Base-by-base conservation (phyloP, 2,113 vertebrate genomes). In the Trinectes maculatus region DNA sequence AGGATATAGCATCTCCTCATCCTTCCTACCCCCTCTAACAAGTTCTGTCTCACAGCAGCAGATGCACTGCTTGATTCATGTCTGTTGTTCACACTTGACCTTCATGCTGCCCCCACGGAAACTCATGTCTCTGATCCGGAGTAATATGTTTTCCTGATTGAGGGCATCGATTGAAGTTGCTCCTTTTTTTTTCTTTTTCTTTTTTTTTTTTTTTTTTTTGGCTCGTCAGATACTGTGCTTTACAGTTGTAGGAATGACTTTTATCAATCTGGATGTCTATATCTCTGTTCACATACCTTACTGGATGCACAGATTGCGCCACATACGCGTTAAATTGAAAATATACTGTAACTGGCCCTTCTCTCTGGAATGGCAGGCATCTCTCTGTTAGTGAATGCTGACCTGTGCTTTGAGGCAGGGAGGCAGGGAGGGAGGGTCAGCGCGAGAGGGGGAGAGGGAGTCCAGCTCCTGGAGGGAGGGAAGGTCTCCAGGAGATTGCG, bases 291-390 rank as follows among this genome's bases (percentile, higher is more conserved):
- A 49, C 7, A 19, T 56, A 11, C 53, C 42, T 51, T 39, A 43
- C 31, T 49, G 58, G 11, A 58, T 36, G 18, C 57, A 57, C 19
- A 37, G 21, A 8, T 11, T 44, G 29, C 36, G 33, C 48, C 31
- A 2, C 64, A 83, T 55, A 68, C 83, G 18, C 42, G 0, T 47
- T 72, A 68, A 68, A 84, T 81, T 80, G 63, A 79, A 94, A 93
- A 92, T 88, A 87, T 90, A 90, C 88, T 33, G 28, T 33, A 52
- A 12, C 90, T 80, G 80, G 79, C 89, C 89, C 83, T 85, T 47
- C 79, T 67, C 91, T 89, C 86, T 93, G 95, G 96, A 97, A 96
- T 97, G 95, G 96, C 92, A 93, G 94, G 95, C 94, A 95, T 98
- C 94, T 92, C 87, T 92, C 88, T 52, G n/a, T 52, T 5, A 77